Base-by-base conservation (phyloP, 1,140 invertebrate species). In the Campoletis sonorensis region DNA sequence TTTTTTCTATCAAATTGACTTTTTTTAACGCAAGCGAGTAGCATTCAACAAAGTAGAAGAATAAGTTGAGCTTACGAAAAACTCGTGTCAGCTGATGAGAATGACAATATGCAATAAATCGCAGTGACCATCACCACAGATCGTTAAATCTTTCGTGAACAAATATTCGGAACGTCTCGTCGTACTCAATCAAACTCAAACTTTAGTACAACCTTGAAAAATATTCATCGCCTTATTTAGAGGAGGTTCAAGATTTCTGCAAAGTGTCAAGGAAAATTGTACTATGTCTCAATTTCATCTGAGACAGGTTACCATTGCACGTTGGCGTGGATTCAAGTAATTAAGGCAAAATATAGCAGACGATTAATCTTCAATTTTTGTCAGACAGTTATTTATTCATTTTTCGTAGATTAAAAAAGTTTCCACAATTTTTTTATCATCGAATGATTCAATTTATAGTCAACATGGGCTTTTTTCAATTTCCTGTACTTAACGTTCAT, bases 71-170 rank as follows among this genome's bases (percentile, higher is more conserved):
- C 51, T 11, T 8, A 54, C n/a, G 51, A 0, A n/a, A 21, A 54
- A 54, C 51, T 54, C 51, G 51, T 54, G 51, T 54, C 51, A 54
- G 10, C 51, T 11, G 51, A 8, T 18, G 16, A 18, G 51, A 54
- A 54, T 54, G 51, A 54, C 51, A 54, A 54, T 54, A 11, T n/a
- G 7, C 18, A 54, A 54, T 54, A 54, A 54, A 54, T 54, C n/a
- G 5, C 4, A 54, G 51, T n/a, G n/a, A 54, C 5, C 1, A 21
- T 54, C 16, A 21, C n/a, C 51, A 54, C 18, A 21, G 51, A 54
- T n/a, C 51, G 51, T 54, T 54, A 54, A 54, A 21, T 54, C 51
- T 54, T 54, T 54, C 51, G 51, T 54, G 51, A 54, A 54, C 51
- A 54, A 54, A 21, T 18, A n/a, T 54, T 54, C 51, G 18, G 16